phyloP scores from a whole-genome alignment of 2,888 invertebrate genomes.

The Nephrotoma flavescens region DNA sequence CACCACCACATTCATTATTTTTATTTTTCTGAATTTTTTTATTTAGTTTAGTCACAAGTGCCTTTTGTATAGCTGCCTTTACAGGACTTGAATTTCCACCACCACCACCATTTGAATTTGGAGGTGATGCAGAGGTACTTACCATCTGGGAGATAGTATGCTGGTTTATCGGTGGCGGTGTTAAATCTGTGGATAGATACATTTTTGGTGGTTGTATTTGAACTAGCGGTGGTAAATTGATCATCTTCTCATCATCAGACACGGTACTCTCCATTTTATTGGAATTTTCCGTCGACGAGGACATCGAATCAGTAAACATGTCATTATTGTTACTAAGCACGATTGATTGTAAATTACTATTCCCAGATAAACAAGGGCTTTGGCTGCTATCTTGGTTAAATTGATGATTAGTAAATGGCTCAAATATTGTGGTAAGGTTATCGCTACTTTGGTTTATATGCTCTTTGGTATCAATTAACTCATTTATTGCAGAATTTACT shows the following conservation, averaged over 20 bases:
- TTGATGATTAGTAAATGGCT: background rate
- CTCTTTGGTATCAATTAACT: background rate
- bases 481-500: background rate
- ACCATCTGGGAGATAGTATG: background rate
- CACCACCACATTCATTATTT: background rate
- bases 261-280: background rate
- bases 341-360: background rate
- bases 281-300: background rate
- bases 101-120: conserved; percentile 1
- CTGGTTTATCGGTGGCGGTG: background rate
- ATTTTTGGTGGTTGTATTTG: background rate
- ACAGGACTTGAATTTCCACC: conserved; percentile 7
- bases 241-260: background rate
- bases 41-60: conserved; percentile 11
- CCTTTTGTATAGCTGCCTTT: conserved; percentile 10
- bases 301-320: background rate
- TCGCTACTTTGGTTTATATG: background rate
- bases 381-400: background rate
- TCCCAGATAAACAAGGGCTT: background rate
- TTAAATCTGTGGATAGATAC: background rate
- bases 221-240: background rate
- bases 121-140: background rate
- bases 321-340: background rate
- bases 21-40: conserved; percentile 7
- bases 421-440: background rate